Evolutionary conservation across 2,113 vertebrate genomes (phyloP).

Genomic region (Phyllopteryx taeniolatus): DNA sequence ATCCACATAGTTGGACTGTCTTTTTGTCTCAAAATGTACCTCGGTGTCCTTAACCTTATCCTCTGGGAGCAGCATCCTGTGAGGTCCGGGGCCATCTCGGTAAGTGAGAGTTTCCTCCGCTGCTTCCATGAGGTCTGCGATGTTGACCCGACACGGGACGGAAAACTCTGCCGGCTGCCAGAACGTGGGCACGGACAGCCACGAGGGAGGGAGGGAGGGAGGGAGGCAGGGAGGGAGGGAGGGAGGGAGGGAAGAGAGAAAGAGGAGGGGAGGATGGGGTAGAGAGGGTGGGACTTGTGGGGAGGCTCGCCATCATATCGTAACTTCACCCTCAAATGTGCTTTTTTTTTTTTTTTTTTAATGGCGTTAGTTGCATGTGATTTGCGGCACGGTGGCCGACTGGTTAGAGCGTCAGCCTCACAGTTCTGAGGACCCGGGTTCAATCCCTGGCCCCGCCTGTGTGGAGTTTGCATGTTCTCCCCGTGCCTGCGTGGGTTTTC

Average conservation of each 20-base stretch:
- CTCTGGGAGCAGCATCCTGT: slow-evolving; percentile 61
- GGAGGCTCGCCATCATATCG: slow-evolving; percentile 31
- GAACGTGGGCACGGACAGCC: slow-evolving; percentile 19
- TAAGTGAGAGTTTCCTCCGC: slow-evolving; percentile 67
- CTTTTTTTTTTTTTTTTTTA: not conserved
- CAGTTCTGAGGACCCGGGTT: no score
- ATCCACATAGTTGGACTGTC: slow-evolving; percentile 77
- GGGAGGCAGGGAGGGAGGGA: not conserved
- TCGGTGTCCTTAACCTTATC: slow-evolving; percentile 30
- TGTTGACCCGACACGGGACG: slow-evolving; percentile 66
- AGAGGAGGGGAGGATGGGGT: slow-evolving; percentile 11
- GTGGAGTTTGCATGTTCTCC: no score
- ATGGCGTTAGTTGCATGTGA: not conserved
- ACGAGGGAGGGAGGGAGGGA: slow-evolving; percentile 10
- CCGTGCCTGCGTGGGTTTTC: no score
- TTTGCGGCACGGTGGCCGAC: no score
- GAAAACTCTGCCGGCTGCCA: slow-evolving; percentile 62
- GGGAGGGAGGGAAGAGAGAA: slow-evolving; percentile 7
- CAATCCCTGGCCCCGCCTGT: no score
- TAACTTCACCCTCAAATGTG: not conserved
- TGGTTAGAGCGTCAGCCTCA: no score
- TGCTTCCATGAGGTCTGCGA: slow-evolving; percentile 76
- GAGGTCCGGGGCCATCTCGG: slow-evolving; percentile 64
- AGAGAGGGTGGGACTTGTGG: slow-evolving; percentile 9
- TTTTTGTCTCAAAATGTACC: slow-evolving; percentile 33